phyloP scores from a whole-genome alignment of 2,113 vertebrate genomes.

The Cisticola juncidis region DNA sequence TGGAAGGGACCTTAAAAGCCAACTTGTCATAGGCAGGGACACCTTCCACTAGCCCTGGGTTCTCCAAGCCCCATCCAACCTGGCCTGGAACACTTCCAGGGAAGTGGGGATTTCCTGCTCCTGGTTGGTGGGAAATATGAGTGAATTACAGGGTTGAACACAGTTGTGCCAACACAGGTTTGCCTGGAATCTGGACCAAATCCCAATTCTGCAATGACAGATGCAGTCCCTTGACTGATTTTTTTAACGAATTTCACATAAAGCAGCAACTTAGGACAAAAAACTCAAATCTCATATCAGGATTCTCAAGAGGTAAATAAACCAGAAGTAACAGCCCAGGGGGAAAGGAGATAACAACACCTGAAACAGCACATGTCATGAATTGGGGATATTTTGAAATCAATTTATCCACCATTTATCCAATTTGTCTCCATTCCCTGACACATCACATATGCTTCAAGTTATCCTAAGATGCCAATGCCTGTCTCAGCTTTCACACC shows the following conservation, averaged over 20 bases:
- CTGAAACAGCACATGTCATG: background rate
- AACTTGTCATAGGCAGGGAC: background rate
- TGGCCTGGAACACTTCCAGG: background rate
- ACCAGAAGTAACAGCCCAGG: accelerated
- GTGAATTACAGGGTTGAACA: background rate
- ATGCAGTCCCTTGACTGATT: background rate
- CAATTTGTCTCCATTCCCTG: background rate
- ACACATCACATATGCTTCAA: background rate
- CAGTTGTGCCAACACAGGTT: background rate
- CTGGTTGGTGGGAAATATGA: background rate
- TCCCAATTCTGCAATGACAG: background rate
- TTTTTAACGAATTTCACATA: background rate
- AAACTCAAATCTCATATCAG: background rate
- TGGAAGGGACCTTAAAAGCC: background rate
- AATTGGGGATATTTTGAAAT: background rate
- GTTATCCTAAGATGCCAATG: background rate
- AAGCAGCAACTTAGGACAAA: background rate
- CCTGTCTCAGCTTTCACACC: background rate
- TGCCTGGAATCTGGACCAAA: background rate
- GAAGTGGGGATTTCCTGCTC: background rate
- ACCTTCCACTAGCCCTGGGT: background rate
- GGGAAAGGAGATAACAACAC: background rate
- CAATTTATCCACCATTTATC: background rate
- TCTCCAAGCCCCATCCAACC: background rate
- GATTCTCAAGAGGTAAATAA: background rate